These are phyloP conservation scores for Aplodontia rufa DNA, from an alignment of 2,113 vertebrate species.

Conservation along the genomic window DNA sequence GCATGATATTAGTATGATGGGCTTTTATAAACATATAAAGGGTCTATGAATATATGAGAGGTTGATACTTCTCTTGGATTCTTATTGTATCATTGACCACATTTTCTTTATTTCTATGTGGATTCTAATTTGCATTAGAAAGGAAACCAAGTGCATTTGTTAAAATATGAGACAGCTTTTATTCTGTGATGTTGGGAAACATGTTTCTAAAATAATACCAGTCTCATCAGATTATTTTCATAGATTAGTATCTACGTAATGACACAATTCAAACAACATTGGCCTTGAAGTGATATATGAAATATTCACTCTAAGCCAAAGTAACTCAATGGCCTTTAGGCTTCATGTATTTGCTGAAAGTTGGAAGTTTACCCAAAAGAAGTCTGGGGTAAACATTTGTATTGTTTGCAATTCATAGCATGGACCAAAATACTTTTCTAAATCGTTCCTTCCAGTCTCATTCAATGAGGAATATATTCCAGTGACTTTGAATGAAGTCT, in stretches of 20 bases:
- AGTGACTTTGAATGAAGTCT: background rate
- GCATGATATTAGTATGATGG: background rate
- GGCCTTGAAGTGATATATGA: background rate
- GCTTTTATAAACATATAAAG: background rate
- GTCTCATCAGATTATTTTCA: background rate
- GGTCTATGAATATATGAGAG: background rate
- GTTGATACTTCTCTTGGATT: background rate
- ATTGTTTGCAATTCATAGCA: background rate
- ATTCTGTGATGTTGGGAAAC: background rate
- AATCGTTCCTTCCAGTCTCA: background rate
- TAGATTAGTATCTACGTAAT: background rate
- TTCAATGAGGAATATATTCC: background rate
- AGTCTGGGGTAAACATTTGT: background rate
- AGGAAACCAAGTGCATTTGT: background rate
- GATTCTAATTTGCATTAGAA: background rate
- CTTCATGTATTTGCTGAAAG: background rate
- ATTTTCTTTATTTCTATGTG: background rate
- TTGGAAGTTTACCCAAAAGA: background rate
- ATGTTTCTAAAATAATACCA: constrained; percentile 4
- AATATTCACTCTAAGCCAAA: background rate
- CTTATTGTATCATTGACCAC: background rate
- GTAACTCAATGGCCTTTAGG: background rate
- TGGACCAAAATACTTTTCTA: constrained; percentile 8
- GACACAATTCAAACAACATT: background rate
- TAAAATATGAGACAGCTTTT: background rate